phyloP scores from a whole-genome alignment of 2,797 vertebrate genomes.

The Glyptemys insculpta region DNA sequence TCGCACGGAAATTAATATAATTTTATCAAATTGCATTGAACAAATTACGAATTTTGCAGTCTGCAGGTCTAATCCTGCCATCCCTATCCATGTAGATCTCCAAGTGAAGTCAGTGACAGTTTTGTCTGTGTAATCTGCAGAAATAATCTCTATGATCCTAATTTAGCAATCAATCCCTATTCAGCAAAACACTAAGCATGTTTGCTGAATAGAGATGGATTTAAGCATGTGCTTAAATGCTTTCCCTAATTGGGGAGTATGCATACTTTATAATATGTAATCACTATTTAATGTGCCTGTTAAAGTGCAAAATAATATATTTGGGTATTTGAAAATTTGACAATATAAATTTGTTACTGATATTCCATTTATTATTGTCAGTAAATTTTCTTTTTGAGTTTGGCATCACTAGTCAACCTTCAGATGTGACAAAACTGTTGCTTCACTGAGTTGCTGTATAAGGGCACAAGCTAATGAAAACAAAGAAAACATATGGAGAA shows the following conservation, averaged over 20 bases:
- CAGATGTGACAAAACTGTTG: not conserved
- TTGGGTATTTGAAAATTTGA: not conserved
- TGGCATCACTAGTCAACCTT: not conserved
- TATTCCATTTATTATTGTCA: not conserved
- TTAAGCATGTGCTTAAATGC: slow-evolving; percentile 23
- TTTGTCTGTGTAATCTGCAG: not conserved
- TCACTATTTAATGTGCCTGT: not conserved
- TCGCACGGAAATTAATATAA: not conserved
- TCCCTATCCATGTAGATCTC: not conserved
- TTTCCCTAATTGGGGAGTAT: not conserved
- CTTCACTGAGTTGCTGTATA: not conserved
- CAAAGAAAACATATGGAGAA: not conserved
- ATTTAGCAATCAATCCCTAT: not conserved
- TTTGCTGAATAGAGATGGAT: not conserved
- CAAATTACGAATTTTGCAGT: not conserved
- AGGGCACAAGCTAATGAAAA: not conserved
- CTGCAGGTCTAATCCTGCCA: not conserved
- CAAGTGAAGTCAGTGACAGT: not conserved
- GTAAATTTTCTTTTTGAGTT: not conserved
- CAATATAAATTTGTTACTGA: not conserved
- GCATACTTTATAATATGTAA: not conserved
- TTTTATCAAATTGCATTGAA: not conserved
- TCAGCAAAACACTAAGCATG: not conserved
- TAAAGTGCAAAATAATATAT: not conserved
- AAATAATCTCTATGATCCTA: not conserved